phyloP scores from a whole-genome alignment of 2,888 invertebrate species.

The Junonia oenone region DNA sequence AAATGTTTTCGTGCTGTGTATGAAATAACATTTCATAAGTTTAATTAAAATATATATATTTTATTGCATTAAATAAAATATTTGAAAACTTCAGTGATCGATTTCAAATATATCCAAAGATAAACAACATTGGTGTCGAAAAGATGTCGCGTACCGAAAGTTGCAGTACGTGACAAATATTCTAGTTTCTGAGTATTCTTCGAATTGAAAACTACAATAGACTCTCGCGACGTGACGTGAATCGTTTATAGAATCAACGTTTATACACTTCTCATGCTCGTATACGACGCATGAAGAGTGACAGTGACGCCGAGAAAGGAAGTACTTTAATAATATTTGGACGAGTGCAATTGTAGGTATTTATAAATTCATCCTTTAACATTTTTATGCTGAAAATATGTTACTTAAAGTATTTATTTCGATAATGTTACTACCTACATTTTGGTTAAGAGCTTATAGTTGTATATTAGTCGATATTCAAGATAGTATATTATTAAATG shows the following conservation, averaged over 20 bases:
- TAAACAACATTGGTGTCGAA: slow-evolving; percentile 36
- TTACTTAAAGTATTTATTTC: too few relatives aligned
- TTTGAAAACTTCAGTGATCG: background rate
- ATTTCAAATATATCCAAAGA: slow-evolving; percentile 5
- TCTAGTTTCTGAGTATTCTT: slow-evolving; percentile 59
- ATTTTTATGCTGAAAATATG: too few relatives aligned
- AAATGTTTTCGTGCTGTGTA: slow-evolving; percentile 17
- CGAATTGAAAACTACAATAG: slow-evolving; percentile 78
- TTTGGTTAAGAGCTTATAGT: too few relatives aligned
- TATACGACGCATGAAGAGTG: background rate
- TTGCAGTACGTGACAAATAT: slow-evolving; percentile 78
- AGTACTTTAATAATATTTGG: background rate
- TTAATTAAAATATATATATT: background rate
- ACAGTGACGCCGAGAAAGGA: background rate
- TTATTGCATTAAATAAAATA: background rate
- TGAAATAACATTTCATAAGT: background rate
- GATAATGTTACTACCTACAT: too few relatives aligned
- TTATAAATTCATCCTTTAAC: background rate
- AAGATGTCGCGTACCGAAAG: slow-evolving; percentile 68
- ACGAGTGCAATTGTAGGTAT: background rate
- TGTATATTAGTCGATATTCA: too few relatives aligned
- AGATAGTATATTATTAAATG: too few relatives aligned
- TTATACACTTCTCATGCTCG: slow-evolving; percentile 9
- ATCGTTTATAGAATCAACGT: slow-evolving; percentile 45
- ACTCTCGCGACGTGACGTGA: slow-evolving; percentile 65